A percentile compares a stretch with the other conserved stretches of the same genome.
These are phyloP conservation scores for Xestia xanthographa DNA, from an alignment of 2,888 invertebrate genomes.

Conservation along the genomic window DNA sequence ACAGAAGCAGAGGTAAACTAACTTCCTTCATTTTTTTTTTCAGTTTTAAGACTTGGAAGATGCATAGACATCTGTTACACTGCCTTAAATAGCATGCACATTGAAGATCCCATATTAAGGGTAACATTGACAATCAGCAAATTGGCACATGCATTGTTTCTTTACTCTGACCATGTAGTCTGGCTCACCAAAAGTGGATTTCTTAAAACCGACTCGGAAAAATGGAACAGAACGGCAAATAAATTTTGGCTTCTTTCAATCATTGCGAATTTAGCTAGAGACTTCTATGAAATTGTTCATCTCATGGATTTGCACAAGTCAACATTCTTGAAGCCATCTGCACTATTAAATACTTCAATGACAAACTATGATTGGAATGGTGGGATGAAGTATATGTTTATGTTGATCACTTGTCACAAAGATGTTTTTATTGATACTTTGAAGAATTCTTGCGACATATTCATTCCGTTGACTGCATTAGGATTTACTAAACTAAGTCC, in stretches of 20 bases:
- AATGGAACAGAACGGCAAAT: slow-evolving; percentile 94
- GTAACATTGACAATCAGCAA: slow-evolving; percentile 94
- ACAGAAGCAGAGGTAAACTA: background rate
- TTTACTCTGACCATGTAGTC: slow-evolving; percentile 96
- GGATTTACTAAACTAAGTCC: slow-evolving; percentile 95
- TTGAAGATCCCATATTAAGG: slow-evolving; percentile 93
- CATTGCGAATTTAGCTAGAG: slow-evolving; percentile 94
- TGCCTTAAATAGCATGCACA: slow-evolving; percentile 93
- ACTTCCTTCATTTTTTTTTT: slow-evolving; percentile 72
- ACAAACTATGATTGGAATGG: slow-evolving; percentile 73
- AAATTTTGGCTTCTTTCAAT: slow-evolving; percentile 97
- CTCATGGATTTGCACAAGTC: slow-evolving; percentile 89
- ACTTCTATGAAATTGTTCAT: slow-evolving; percentile 95
- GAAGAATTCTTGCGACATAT: slow-evolving; percentile 96
- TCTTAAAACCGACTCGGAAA: slow-evolving; percentile 92
- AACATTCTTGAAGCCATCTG: slow-evolving; percentile 84
- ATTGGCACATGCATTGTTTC: slow-evolving; percentile 94
- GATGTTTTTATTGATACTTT: slow-evolving; percentile 95
- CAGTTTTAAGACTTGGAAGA: slow-evolving; percentile 96
- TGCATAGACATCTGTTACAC: slow-evolving; percentile 95
- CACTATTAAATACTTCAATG: slow-evolving; percentile 78
- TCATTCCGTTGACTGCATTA: slow-evolving; percentile 95
- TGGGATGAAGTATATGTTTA: slow-evolving; percentile 77
- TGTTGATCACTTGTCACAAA: slow-evolving; percentile 85
- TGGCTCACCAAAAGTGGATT: slow-evolving; percentile 95